Base-by-base conservation (phyloP, 2,113 vertebrate genomes). In the Neogobius melanostomus region DNA sequence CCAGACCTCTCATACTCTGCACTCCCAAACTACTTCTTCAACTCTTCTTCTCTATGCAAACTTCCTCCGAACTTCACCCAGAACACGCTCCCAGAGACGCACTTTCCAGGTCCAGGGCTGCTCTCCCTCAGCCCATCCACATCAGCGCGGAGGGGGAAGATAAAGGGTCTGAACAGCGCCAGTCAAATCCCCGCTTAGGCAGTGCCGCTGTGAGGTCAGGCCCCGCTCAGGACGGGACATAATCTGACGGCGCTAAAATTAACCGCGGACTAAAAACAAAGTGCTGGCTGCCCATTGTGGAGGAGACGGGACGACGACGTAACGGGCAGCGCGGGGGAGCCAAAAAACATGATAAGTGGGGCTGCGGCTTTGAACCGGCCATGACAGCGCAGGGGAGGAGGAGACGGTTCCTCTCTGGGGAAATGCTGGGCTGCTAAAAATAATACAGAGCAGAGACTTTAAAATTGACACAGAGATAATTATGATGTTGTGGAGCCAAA, bases 161-260 rank as follows among this genome's bases (percentile, higher is more conserved):
- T 90, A 89, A 90, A 90, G 77, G 76, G 82, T 87, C 86, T 86
- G 79, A 88, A 86, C 74, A 83, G 81, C 53, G 56, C 75, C 82
- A 11, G 83, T 75, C 88, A 90, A 92, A 91, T 91, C 89, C 91
- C 28, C 79, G 76, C 90, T 91, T 90, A 92, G 83, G 79, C 73
- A 76, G 71, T 85, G 43, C 59, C 75, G 51, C 82, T 69, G 84
- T 89, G 87, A 92, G 89, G 90, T 89, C 87, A 88, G 28, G 68
- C 88, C 83, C 80, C 51, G 82, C 77, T 84, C 80, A 83, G 82
- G 85, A 85, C 59, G 85, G 77, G 82, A 85, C 66, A 75, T 90
- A 91, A 93, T 91, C 88, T 87, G 77, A 71, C 84, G 72, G 5
- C 60, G 72, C 87, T 91, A 90, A 92, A 91, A 90, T 91, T 90